Base-by-base conservation (phyloP, 1,140 invertebrate genomes). In the Drosophila watanabei region DNA sequence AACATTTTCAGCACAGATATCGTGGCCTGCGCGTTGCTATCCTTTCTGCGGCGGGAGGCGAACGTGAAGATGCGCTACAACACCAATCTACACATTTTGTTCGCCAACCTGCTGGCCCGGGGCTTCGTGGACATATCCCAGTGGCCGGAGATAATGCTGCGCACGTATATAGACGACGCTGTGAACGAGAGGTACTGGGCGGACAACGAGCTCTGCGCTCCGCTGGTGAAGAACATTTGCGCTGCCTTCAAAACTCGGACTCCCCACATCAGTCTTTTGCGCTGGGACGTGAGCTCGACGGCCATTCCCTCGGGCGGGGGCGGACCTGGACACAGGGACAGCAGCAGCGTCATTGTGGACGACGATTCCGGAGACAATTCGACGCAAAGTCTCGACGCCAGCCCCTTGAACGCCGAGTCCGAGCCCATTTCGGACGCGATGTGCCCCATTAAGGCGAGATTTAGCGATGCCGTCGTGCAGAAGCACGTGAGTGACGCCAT, bases 91-190 rank as follows among this genome's bases (percentile, higher is more conserved):
- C 96, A 97, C 72, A 96, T 98, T 14, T 92, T 99, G 13, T 97
- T 97, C 39, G 96, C 97, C 61, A 98, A 98, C 94, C 94, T 99
- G 72, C 94, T 99, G 18, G 95, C 97, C 92, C 95, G 96, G 72
- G 97, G 96, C 14, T 98, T 97, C 94, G 94, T 95, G 46, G 97
- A 97, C 32, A 95, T 95, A 60, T 95, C 94, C 52, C 95, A 95
- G 66, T 97, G 97, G 97, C 97, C 97, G 6, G 96, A 97, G 80
- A 94, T 95, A 60, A 97, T 97, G 93, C 94, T 95, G 8, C 82
- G 98, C 96, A 94, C 98, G 0, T 99, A 98, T 92, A 96, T 99
- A 62, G 98, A 99, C 90, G 98, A 99, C 94, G 97, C 98, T 5
- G 93, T 98, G 1, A 97, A 97, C 56, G 98, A 99, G 84, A 94